Percentiles rank a stretch among this genome's conserved stretches.
Evolutionary conservation across 2,113 vertebrate genomes (phyloP).

Genomic region (Oplegnathus fasciatus): DNA sequence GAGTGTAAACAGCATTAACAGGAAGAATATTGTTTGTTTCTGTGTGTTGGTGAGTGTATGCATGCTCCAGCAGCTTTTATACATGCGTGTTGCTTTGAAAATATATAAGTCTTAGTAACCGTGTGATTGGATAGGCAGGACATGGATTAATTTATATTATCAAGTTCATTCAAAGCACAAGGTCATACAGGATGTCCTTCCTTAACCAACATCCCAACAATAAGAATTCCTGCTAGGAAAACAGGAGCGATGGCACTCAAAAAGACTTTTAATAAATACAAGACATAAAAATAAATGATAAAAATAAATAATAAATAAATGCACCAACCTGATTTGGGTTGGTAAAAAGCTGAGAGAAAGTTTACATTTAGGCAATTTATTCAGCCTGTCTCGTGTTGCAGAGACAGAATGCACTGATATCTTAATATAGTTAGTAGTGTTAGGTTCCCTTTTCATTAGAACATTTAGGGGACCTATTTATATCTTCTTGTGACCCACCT

Average conservation of each 20-base stretch:
- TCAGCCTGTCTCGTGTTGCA: neutral
- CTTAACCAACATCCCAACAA: neutral
- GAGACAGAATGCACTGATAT: neutral
- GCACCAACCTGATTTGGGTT: neutral
- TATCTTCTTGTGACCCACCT: conserved; percentile 57
- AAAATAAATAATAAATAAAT: no score
- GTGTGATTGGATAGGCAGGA: neutral
- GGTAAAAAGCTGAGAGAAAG: neutral
- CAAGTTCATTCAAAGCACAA: neutral
- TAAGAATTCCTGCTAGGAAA: neutral
- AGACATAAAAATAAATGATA: neutral
- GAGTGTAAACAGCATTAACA: conserved; percentile 6
- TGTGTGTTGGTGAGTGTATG: neutral
- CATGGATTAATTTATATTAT: neutral
- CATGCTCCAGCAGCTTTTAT: neutral
- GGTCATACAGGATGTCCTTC: neutral
- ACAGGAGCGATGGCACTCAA: neutral
- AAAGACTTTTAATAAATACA: neutral
- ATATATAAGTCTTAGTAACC: neutral
- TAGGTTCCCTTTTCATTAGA: conserved; percentile 32
- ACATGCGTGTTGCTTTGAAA: neutral
- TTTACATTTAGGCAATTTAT: neutral
- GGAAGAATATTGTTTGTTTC: neutral
- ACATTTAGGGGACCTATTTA: conserved; percentile 41
- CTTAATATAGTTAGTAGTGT: conserved; percentile 19